Percentiles rank a stretch among this genome's conserved stretches.
Evolutionary conservation across 1,140 invertebrate species (phyloP).

Genomic region (Trissolcus basalis): DNA sequence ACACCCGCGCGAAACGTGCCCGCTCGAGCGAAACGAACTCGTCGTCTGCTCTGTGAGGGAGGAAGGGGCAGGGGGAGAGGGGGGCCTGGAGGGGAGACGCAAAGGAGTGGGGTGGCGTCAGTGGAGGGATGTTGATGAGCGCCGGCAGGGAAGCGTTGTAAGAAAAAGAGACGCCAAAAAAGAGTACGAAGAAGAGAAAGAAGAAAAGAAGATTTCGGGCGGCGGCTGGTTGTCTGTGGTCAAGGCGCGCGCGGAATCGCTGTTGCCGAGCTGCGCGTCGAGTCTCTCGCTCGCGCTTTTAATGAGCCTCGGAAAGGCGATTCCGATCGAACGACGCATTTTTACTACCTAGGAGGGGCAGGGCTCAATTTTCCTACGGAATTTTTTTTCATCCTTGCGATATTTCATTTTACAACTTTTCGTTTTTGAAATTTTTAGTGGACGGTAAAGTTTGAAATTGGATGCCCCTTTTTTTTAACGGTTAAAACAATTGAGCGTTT

Average conservation of each 20-base stretch:
- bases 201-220: slow-evolving; percentile 68
- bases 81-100: too few relatives aligned
- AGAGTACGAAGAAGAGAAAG: slow-evolving; percentile 54
- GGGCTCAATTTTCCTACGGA: too few relatives aligned
- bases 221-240: slow-evolving; percentile 74
- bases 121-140: slow-evolving; percentile 43
- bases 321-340: slow-evolving; percentile 23
- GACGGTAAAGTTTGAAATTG: too few relatives aligned
- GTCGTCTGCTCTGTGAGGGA: slow-evolving; percentile 16
- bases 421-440: too few relatives aligned
- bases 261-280: slow-evolving; percentile 59
- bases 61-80: slow-evolving; percentile 12
- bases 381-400: too few relatives aligned
- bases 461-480: too few relatives aligned
- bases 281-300: slow-evolving; percentile 36
- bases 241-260: slow-evolving; percentile 69
- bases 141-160: slow-evolving; percentile 14
- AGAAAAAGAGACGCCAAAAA: slow-evolving; percentile 44
- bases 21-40: slow-evolving; percentile 51
- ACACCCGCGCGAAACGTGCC: slow-evolving; percentile 67
- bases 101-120: slow-evolving; percentile 43
- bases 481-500: too few relatives aligned
- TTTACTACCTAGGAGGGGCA: not conserved
- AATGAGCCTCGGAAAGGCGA: slow-evolving; percentile 36
- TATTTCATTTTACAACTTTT: too few relatives aligned